Evolutionary conservation across 1,140 invertebrate species (phyloP).

Genomic region (Drosophila nigromelanica): DNA sequence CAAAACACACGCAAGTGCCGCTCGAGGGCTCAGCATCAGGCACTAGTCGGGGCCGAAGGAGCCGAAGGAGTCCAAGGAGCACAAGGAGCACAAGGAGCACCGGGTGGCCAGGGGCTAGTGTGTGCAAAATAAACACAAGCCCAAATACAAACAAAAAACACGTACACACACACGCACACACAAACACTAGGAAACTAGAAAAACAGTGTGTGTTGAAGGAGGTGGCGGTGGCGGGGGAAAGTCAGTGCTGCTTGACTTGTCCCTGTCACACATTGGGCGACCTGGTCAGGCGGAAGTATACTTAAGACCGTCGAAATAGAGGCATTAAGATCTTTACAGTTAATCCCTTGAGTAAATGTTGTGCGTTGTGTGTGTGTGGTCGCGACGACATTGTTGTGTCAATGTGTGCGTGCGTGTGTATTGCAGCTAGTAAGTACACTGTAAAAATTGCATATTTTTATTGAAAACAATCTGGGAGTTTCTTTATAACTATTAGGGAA

Average conservation of each 20-base stretch:
- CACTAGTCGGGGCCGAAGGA: conserved; percentile 6
- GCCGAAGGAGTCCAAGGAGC: conserved; percentile 42
- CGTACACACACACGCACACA: conserved; percentile 41
- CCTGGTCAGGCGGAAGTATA: conserved; percentile 65
- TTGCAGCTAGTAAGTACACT: conserved; percentile 25
- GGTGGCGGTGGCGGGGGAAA: conserved; percentile 17
- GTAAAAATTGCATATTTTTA: conserved; percentile 3
- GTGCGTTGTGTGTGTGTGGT: conserved; percentile 45
- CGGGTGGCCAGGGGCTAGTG: conserved; percentile 55
- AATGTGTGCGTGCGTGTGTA: conserved; percentile 11
- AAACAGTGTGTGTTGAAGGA: conserved; percentile 35
- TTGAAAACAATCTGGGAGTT: too few species aligned
- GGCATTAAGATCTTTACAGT: conserved; percentile 83
- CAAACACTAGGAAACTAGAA: conserved; percentile 35
- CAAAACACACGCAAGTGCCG: conserved; percentile 71
- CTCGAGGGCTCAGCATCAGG: conserved; percentile 51
- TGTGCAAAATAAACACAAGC: conserved; percentile 69
- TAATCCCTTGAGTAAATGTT: conserved; percentile 83
- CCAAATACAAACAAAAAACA: conserved; percentile 72
- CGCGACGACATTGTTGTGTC: conserved; percentile 52
- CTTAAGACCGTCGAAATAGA: conserved; percentile 83
- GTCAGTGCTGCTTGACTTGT: conserved; percentile 70
- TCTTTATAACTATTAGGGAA: too few species aligned
- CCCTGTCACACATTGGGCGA: conserved; percentile 61
- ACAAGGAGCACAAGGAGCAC: conserved; percentile 40